These are phyloP conservation scores for Idaea straminata DNA, from an alignment of 2,888 invertebrate species.

Conservation along the genomic window DNA sequence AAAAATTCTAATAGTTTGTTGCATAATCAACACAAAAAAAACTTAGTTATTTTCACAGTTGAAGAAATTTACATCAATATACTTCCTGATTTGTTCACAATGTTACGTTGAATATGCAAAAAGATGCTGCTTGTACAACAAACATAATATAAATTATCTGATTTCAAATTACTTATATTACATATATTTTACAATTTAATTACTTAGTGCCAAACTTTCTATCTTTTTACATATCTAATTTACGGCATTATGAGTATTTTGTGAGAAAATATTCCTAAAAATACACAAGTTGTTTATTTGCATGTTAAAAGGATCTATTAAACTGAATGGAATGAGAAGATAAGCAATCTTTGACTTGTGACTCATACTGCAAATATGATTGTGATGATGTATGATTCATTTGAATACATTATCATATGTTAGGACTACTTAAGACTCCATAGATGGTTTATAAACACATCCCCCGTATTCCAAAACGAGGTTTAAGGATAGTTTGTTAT, in stretches of 20 bases:
- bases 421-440: not conserved
- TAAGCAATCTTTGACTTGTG: constrained; percentile 13
- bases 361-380: constrained; percentile 24
- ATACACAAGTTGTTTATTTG: constrained; percentile 1
- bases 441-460: no score
- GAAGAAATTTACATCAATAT: not conserved
- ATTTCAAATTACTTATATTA: not conserved
- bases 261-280: not conserved
- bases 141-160: not conserved
- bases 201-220: constrained; percentile 43
- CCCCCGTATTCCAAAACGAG: no score
- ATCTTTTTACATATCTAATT: constrained; percentile 21
- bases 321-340: constrained; percentile 4
- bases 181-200: constrained; percentile 3
- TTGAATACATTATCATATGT: constrained; percentile 11
- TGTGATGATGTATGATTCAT: constrained; percentile 28
- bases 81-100: not conserved
- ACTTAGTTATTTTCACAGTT: not conserved
- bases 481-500: no score
- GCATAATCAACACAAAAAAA: not conserved
- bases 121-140: not conserved
- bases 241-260: constrained; percentile 12
- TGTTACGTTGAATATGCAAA: not conserved
- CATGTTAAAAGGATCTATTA: constrained; percentile 7
- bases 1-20: constrained; percentile 6